Evolutionary conservation across 1,140 invertebrate species (phyloP), one percentile per base, ranked within the genome.

Genomic region (Drosophila triauraria): DNA sequence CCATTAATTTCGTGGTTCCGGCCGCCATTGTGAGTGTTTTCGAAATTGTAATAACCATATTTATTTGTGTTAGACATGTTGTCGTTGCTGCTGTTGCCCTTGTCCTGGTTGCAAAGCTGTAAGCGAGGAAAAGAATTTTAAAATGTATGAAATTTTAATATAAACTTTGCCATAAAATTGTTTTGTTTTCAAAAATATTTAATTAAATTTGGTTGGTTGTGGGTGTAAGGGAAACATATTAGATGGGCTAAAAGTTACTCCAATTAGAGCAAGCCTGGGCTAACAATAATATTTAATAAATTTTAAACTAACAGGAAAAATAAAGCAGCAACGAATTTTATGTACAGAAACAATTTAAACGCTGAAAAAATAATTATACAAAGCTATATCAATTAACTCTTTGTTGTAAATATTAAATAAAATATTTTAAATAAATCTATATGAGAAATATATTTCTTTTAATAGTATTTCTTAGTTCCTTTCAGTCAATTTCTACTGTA

Each of bases 61-160:
- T 79, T 70, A 53, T 70, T 82, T 53, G 65, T 75, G 83, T 79
- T 78, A 50, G 61, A 60, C 48, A 70, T 79, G 51, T 60, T 58
- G 59, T 78, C 53, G 32, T 62, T 54, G 62, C 17, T 46, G 27
- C 32, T 62, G 59, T 40, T 74, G 51, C 32, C 59, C 51, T 17
- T 78, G 54, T 60, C 46, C n/a, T 38, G 57, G 51, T 35, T 78
- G 81, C 84, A 88, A 60, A 64, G 59, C 84, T 87, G 69, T 35
- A 53, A 43, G 47, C 35, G 30, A 30, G 30, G 44, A 60, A 43
- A 25, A 17, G 48, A 15, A 10, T 23, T 17, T 27, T 15, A 42
- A 53, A 43, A 46, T 25, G 13, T 59, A 27, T 74, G 25, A 48
- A 63, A 70, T 62, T 65, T 57, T 48, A 46, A 78, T 78, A 56